Evolutionary conservation across 2,888 invertebrate species (phyloP), one percentile per base, ranked within the genome.

Genomic region (Melieria picta): DNA sequence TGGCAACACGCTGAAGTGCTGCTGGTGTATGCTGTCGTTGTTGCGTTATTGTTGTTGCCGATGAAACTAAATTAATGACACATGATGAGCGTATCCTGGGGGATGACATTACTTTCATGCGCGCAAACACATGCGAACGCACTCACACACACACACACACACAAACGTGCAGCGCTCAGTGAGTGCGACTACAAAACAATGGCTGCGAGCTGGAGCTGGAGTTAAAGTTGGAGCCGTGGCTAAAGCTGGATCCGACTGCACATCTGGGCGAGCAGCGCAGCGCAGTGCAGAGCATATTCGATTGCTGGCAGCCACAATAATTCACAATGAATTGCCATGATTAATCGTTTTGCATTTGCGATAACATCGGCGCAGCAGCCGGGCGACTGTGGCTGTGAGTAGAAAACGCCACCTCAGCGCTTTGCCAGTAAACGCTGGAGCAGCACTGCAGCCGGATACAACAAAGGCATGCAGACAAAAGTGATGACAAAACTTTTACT

Each of bases 241-340:
- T 57, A 13, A 4, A n/a, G 30, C 30, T 30, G 30, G 30, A 30
- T 30, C 30, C 30, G 30, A 30, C 30, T 30, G 30, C 30, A 30
- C 30, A 30, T 30, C 30, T 30, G 30, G 30, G 30, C 30, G 30
- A 30, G 30, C 30, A 30, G 30, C 30, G 30, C 30, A 30, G 30
- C 30, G 30, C 30, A 30, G 30, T 30, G 30, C 30, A 30, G 30
- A 30, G 30, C 30, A 30, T 30, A 30, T 30, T 30, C 42, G 69
- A 61, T 45, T 71, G 62, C 58, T 48, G 58, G 61, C 48, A 65
- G 56, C 60, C 55, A 62, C 62, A 68, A 73, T 71, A 75, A 73
- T 69, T 70, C 63, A 72, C 71, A 58, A 72, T 72, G 75, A 76
- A 82, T 82, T 80, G 79, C 76, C 76, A 80, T 82, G 82, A 83